Percentiles rank a stretch among this genome's conserved stretches.
phyloP scores from a whole-genome alignment of 2,797 vertebrate species.

The Malurus splendens region DNA sequence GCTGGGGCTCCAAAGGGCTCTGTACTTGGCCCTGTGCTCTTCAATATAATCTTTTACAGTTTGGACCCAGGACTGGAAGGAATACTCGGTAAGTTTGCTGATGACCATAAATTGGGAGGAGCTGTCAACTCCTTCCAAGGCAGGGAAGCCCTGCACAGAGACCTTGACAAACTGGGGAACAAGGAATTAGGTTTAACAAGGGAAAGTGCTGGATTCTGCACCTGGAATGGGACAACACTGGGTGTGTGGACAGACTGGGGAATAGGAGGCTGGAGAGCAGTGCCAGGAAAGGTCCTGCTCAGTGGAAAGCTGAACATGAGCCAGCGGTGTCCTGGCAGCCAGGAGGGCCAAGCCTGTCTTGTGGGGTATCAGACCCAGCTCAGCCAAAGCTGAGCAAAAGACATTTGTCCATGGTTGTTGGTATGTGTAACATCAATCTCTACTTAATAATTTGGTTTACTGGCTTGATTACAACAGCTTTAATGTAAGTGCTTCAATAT shows the following conservation, averaged over 20 bases:
- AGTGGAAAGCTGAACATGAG: fast-evolving
- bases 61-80: not conserved
- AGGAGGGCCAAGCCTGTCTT: fast-evolving
- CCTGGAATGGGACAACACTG: fast-evolving
- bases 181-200: not conserved
- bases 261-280: not conserved
- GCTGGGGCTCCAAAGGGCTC: not conserved
- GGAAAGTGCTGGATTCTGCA: not conserved
- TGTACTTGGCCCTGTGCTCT: not conserved
- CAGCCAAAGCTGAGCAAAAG: not conserved
- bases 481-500: too few relatives aligned
- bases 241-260: not conserved
- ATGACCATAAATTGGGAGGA: not conserved
- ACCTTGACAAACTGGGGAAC: not conserved
- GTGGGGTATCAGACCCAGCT: not conserved
- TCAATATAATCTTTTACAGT: fast-evolving
- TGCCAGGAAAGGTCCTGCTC: fast-evolving
- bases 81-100: not conserved
- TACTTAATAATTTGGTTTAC: too few relatives aligned
- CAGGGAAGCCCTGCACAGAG: not conserved
- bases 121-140: fast-evolving
- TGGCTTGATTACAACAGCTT: too few relatives aligned
- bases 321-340: not conserved
- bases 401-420: not conserved
- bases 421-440: too few relatives aligned